Evolutionary conservation across 2,113 vertebrate genomes (phyloP).

Genomic region (Cepphus grylle): DNA sequence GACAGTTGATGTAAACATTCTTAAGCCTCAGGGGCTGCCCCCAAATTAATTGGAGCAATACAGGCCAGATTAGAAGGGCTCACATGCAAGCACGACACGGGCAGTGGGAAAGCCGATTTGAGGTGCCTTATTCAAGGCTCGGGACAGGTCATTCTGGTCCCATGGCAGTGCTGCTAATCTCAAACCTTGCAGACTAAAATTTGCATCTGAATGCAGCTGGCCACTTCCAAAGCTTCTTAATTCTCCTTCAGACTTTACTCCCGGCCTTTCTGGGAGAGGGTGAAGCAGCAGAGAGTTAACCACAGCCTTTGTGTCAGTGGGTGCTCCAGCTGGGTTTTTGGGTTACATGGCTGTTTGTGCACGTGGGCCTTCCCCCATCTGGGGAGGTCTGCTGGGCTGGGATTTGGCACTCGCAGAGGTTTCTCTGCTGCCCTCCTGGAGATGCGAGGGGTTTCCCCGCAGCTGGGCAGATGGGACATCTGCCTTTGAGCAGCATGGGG

Average conservation of each 20-base stretch:
- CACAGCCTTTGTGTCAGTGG: accelerated
- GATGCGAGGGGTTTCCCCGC: accelerated
- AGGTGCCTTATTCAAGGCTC: neutral
- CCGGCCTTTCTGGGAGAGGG: accelerated
- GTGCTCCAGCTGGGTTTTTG: neutral
- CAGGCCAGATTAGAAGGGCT: neutral
- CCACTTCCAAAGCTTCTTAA: neutral
- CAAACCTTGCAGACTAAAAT: neutral
- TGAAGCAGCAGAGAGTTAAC: neutral
- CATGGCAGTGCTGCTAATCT: neutral
- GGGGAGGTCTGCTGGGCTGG: accelerated
- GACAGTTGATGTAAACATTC: neutral
- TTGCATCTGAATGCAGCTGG: neutral
- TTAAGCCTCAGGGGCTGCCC: neutral
- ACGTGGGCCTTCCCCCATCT: accelerated
- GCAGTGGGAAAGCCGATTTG: neutral
- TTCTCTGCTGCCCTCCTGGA: neutral
- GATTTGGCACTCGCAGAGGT: neutral
- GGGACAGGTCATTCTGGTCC: neutral
- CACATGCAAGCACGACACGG: neutral
- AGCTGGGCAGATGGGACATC: neutral
- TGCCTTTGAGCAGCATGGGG: neutral
- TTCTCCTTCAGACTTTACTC: neutral
- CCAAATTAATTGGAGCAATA: neutral
- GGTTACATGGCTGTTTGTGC: accelerated